Evolutionary conservation across 2,797 vertebrate genomes (phyloP), one percentile per base, ranked within the genome.

Genomic region (Pangasius mekongensis): DNA sequence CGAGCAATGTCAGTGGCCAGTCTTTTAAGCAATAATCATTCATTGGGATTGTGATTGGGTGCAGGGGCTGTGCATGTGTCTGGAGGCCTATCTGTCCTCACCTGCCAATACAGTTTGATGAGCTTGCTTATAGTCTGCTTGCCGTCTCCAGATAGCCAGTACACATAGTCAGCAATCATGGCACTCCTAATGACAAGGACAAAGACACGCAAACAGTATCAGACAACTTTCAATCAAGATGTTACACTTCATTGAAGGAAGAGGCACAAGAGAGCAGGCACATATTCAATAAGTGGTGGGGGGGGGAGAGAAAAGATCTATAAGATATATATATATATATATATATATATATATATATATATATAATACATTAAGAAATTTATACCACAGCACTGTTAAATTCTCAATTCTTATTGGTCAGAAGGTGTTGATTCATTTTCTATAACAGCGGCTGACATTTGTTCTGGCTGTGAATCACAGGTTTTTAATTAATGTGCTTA

Each of bases 51-150:
- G 93, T 95, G 94, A 95, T 93, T 95, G 92, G 92, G 92, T 94
- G 91, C 93, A 84, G 86, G 89, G 73, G 76, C 69, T 87, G 54
- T 73, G 86, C 67, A 89, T 87, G 88, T 80, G 78, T 64, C 81
- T 80, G 52, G 87, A 80, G 93, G 90, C 87, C 91, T 92, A 95
- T 96, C 94, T 91, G 91, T 96, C 94, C 95, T 97, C 96, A 97
- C 96, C 97, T 99, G 97, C 97, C 98, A 97, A 95, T 98, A 98
- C 91, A 94, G 93, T 96, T 95, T 97, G 96, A 98, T 97, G 95
- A 95, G 95, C 87, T 94, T 95, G 96, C 97, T 97, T 91, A 96
- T 95, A 91, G 89, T 91, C 94, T 91, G 91, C 84, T 95, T 88
- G 0, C 91, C 89, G 90, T 94, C 92, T 93, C 95, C 95, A 16